Evolutionary conservation across 2,888 invertebrate species (phyloP), one percentile per base, ranked within the genome.

Genomic region (Xestia rhomboidea): DNA sequence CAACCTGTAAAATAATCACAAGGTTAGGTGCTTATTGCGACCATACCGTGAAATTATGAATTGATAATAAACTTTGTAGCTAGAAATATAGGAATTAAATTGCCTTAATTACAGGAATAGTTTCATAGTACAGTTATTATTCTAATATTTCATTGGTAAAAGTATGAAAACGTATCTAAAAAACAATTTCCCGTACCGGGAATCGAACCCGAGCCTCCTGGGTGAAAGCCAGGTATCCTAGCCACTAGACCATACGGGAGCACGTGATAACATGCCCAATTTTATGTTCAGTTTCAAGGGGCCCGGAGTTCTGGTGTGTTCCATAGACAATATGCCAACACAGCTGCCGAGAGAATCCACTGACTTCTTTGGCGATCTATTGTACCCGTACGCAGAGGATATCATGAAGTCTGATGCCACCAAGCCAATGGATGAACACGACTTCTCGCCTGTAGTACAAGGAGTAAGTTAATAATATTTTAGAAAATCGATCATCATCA

Each of bases 281-380:
- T 68, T 76, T 82, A 13, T 78, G 71, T 83, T 64, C 90, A 98
- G 99, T 94, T 99, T 99, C 95, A 99, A 98, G 94, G 99, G 99
- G 0, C 98, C 99, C 0, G 99, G 99, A 34, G 99, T 99, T 2
- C 95, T 99, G 72, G 99, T 99, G n/a, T 99, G 99, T 93, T 99
- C 99, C 27, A 99, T 99, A 88, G 99, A 99, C 95, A 99, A 99
- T 95, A 99, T 99, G 99, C 99, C 99, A 0, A 99, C 99, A 0
- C 99, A 99, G 94, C 97, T 99, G 82, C 99, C 99, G 0, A 97
- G 99, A 66, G 99, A 99, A 93, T 98, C 99, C 5, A 99, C 99
- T 0, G 99, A 99, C 92, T 99, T 99, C 95, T 99, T 99, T 93
- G 99, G 99, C 0, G 99, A 99, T 88, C 97, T 99, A 0, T 96